Conservation (phyloP, 2,888 invertebrate genomes). For the Morpho helenor region DNA sequence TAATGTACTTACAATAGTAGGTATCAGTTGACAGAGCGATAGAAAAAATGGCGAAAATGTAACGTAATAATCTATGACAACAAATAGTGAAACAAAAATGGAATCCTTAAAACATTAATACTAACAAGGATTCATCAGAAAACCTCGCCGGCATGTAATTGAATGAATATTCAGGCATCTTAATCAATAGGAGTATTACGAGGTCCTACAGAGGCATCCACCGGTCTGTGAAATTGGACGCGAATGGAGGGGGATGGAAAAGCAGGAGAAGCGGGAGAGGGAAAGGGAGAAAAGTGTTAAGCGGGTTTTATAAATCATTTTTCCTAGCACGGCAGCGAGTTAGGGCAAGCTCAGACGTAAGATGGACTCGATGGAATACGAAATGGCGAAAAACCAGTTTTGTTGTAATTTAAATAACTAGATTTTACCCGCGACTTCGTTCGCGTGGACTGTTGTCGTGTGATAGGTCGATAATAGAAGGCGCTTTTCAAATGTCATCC, state of each 20-base stretch:
- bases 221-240: conserved; percentile 76
- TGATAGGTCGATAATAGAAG: no score
- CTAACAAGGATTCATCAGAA: conserved; percentile 51
- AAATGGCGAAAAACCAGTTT: no score
- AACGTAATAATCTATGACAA: no score
- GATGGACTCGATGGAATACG: conserved; percentile 13
- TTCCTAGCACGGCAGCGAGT: conserved; percentile 62
- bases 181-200: conserved; percentile 75
- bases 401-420: no score
- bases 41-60: no score
- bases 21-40: no score
- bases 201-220: conserved; percentile 63
- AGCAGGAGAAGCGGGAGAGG: conserved; percentile 29
- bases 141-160: conserved; percentile 67
- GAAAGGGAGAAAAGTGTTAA: conserved; percentile 42
- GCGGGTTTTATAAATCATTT: conserved; percentile 75
- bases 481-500: no score
- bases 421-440: no score
- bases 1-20: no score
- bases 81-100: no score
- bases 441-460: no score
- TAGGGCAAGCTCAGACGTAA: conserved; percentile 46
- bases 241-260: conserved; percentile 48
- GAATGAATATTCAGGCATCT: conserved; percentile 77
- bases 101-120: conserved; percentile 25